These are phyloP conservation scores for Ips typographus DNA, from an alignment of 1,140 invertebrate genomes.

Conservation along the genomic window DNA sequence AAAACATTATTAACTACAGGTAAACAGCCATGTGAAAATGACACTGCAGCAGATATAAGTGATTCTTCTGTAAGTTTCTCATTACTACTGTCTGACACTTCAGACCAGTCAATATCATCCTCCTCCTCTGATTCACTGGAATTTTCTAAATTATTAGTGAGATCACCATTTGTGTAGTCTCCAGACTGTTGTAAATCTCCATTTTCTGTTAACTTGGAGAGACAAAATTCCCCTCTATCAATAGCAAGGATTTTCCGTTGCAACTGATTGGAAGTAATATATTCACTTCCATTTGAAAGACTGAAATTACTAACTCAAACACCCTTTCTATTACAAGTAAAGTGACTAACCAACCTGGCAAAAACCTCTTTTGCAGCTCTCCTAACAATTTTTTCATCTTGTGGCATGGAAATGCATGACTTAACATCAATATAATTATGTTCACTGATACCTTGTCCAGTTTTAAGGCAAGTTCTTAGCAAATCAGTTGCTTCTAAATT, in stretches of 20 bases:
- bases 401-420: constrained; percentile 77
- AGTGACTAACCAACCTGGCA: constrained; percentile 59
- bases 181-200: constrained; percentile 43
- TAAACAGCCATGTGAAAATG: constrained; percentile 75
- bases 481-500: constrained; percentile 82
- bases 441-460: constrained; percentile 76
- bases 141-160: constrained; percentile 43
- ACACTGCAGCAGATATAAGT: constrained; percentile 76
- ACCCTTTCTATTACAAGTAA: neutral
- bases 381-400: constrained; percentile 81
- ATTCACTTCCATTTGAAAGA: constrained; percentile 80
- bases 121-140: constrained; percentile 46
- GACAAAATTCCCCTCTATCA: constrained; percentile 55
- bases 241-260: constrained; percentile 68
- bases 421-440: constrained; percentile 82
- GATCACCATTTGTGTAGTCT: constrained; percentile 44
- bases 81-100: constrained; percentile 58
- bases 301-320: constrained; percentile 43
- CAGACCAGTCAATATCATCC: constrained; percentile 48
- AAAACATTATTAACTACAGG: constrained; percentile 74
- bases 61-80: constrained; percentile 78
- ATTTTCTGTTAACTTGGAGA: constrained; percentile 48
- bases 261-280: constrained; percentile 78
- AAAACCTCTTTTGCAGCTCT: constrained; percentile 84
- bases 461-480: constrained; percentile 74